Evolutionary conservation across 2,797 vertebrate genomes (phyloP).

Genomic region (Gymnocypris eckloni): DNA sequence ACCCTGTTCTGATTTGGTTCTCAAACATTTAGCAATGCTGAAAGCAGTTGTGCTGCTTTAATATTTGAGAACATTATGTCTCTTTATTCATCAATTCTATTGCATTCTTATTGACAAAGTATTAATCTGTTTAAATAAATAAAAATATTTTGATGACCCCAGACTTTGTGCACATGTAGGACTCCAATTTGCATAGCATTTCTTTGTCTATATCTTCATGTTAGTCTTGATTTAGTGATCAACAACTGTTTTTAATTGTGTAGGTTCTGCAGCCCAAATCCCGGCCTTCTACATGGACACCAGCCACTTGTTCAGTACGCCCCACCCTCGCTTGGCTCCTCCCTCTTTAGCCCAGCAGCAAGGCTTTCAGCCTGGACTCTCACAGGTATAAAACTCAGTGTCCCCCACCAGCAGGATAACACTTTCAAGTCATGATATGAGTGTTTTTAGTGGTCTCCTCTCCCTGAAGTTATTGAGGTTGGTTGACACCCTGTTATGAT

Average conservation of each 20-base stretch:
- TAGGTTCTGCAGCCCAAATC: slow-evolving; percentile 90
- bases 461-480: background rate
- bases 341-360: slow-evolving; percentile 95
- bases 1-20: background rate
- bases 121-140: background rate
- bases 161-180: background rate
- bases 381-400: slow-evolving; percentile 83
- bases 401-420: background rate
- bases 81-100: background rate
- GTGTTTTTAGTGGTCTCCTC: background rate
- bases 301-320: slow-evolving; percentile 94
- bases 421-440: background rate
- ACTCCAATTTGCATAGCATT: background rate
- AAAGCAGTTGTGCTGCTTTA: background rate
- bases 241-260: slow-evolving; percentile 25
- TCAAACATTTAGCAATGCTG: background rate
- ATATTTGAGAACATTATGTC: no score
- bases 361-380: slow-evolving; percentile 95
- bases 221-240: background rate
- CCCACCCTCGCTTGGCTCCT: slow-evolving; percentile 93
- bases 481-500: background rate
- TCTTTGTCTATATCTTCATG: background rate
- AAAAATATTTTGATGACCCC: background rate
- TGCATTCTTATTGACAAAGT: background rate
- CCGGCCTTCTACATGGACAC: slow-evolving; percentile 99